phyloP scores from a whole-genome alignment of 2,797 vertebrate genomes.

The Limnodromus scolopaceus region DNA sequence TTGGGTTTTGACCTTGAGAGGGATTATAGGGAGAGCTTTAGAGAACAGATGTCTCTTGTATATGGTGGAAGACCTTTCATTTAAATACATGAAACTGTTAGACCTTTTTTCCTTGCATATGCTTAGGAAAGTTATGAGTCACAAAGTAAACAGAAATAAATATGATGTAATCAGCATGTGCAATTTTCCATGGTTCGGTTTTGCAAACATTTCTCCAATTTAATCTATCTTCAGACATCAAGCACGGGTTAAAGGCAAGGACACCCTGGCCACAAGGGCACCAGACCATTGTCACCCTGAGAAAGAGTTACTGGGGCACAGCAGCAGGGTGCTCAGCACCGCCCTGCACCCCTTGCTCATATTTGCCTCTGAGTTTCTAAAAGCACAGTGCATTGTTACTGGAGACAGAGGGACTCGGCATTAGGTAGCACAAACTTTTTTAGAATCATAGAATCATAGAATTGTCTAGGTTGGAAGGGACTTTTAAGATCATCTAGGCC shows the following conservation, averaged over 20 bases:
- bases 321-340: not conserved
- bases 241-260: not conserved
- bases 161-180: not conserved
- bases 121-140: constrained; percentile 2
- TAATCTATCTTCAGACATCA: not conserved
- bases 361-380: not conserved
- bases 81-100: not conserved
- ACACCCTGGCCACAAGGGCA: not conserved
- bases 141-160: constrained; percentile 30
- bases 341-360: not conserved
- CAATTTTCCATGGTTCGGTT: not conserved
- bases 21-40: not conserved
- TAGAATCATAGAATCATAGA: too few relatives aligned
- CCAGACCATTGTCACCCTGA: not conserved
- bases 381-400: not conserved
- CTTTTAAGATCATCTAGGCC: too few relatives aligned
- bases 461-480: too few relatives aligned
- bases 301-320: not conserved
- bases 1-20: not conserved
- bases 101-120: not conserved
- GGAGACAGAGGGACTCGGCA: not conserved
- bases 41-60: not conserved
- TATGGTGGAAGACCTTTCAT: not conserved
- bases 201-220: not conserved
- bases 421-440: not conserved